Evolutionary conservation across 2,888 invertebrate genomes (phyloP), one percentile per base, ranked within the genome.

Genomic region (Pachydiplax longipennis): DNA sequence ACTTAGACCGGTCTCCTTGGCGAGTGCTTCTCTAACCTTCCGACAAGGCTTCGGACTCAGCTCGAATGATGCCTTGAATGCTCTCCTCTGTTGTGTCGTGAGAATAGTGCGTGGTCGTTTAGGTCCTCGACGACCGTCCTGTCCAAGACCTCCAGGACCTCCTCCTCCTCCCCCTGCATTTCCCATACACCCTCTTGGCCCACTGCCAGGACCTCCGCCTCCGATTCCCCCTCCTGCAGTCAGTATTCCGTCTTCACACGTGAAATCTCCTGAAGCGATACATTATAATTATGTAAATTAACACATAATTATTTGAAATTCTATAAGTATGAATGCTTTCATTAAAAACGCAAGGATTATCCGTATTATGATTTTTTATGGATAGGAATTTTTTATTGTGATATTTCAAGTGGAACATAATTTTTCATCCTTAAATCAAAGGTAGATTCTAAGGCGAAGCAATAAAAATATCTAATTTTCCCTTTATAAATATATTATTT

Each of bases 21-120:
- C 97, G 91, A 98, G 94, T 91, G 97, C 96, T 94, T 98, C 98
- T 91, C 97, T 94, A 80, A 97, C 97, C 95, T 97, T 97, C 92
- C 97, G 94, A 93, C 97, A 97, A 3, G 97, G 97, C 93, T 98
- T 97, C 35, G 97, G 97, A 92, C 97, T 97, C 92, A 97, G 95
- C 94, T 98, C 97, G 94, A 98, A 98, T 31, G 97, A 97, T 65
- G 97, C 96, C 94, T 97, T 98, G 94, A 98, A 98, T 92, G 97
- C 97, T 92, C 97, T 94, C 92, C 98, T 94, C 93, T 98, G 98
- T 92, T 97, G 96, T 0, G 97, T 97, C 87, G 97, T 98, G 82
- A 98, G 95, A 92, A 98, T 98, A 25, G 98, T 98, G 92, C 98
- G 94, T 0, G 98, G 97, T 92, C 97, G 94, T 94, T 98, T 98